These are phyloP conservation scores for Erebia ligea DNA, from an alignment of 2,888 invertebrate genomes.

Conservation along the genomic window DNA sequence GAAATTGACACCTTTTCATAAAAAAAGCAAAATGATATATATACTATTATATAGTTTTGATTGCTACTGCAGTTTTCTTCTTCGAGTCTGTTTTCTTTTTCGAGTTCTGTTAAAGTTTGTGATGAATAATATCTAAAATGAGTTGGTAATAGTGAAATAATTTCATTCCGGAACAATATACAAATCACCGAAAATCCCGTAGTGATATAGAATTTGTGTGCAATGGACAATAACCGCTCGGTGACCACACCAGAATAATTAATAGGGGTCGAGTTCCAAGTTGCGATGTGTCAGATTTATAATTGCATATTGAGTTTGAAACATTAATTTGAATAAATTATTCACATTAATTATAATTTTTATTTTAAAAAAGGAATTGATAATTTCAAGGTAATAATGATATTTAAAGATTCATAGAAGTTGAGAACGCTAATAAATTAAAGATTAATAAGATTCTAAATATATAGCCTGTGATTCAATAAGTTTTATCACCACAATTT, in stretches of 20 bases:
- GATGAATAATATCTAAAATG: background rate
- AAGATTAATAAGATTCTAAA: no score
- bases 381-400: no score
- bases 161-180: background rate
- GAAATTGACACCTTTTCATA: no score
- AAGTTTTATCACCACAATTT: no score
- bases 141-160: background rate
- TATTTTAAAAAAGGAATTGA: no score
- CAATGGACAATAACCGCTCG: background rate
- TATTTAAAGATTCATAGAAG: no score
- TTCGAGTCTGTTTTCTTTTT: background rate
- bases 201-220: slow-evolving; percentile 8
- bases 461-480: no score
- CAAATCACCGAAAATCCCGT: slow-evolving; percentile 8
- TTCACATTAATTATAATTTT: background rate
- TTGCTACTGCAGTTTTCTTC: no score
- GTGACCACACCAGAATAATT: slow-evolving; percentile 3
- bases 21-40: no score
- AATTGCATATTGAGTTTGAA: slow-evolving; percentile 5
- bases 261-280: background rate
- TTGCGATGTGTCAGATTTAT: background rate
- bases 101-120: background rate
- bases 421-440: no score
- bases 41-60: no score
- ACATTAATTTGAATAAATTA: slow-evolving; percentile 2